Evolutionary conservation across 2,797 vertebrate genomes (phyloP).

Genomic region (Sebastes cheni): DNA sequence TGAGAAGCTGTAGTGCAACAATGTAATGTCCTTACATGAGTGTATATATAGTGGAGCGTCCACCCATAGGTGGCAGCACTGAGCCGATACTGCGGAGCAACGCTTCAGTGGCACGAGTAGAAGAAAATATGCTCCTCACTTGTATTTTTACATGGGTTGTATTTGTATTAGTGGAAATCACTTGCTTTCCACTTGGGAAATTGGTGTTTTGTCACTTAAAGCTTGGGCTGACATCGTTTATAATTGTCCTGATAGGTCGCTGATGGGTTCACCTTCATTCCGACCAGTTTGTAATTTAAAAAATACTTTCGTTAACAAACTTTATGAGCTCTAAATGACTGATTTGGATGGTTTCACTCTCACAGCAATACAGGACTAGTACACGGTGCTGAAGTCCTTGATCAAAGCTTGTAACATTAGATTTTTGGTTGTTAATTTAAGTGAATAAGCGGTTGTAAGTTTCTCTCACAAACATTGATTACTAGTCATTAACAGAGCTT

Average conservation of each 20-base stretch:
- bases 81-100: not conserved
- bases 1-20: slow-evolving; percentile 16
- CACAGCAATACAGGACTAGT: not conserved
- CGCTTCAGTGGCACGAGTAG: not conserved
- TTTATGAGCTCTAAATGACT: not conserved
- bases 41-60: not conserved
- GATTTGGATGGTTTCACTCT: not conserved
- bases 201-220: not conserved
- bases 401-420: not conserved
- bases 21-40: not conserved
- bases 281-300: not conserved
- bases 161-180: not conserved
- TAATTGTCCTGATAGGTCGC: not conserved
- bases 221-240: rapidly evolving
- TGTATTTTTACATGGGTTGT: not conserved
- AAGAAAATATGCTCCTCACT: slow-evolving; percentile 10
- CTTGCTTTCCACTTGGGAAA: not conserved
- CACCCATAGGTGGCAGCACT: not conserved
- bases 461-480: not conserved
- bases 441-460: not conserved
- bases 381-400: rapidly evolving
- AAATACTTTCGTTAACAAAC: not conserved
- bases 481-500: not conserved
- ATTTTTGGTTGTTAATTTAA: not conserved
- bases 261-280: not conserved